Evolutionary conservation across 2,888 invertebrate species (phyloP).

Genomic region (Eupithecia exiguata): DNA sequence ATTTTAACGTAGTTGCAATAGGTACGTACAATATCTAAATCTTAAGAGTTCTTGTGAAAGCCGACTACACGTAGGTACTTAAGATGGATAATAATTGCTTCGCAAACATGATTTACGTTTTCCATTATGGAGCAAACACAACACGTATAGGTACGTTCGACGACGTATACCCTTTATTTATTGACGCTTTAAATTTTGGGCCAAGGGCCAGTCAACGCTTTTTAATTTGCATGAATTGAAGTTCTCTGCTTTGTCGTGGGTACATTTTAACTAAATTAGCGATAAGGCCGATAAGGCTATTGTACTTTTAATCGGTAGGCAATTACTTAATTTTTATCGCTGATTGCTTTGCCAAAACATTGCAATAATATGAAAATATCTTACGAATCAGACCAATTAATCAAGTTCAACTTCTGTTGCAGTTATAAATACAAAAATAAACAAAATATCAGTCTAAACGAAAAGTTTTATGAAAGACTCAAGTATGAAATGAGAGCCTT

Average conservation of each 20-base stretch:
- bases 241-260: background rate
- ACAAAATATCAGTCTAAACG: background rate
- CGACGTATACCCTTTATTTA: constrained; percentile 55
- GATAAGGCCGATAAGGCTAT: too few relatives aligned
- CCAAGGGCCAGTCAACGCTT: background rate
- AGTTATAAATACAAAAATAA: background rate
- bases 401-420: background rate
- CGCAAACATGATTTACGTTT: constrained; percentile 68
- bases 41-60: constrained; percentile 5
- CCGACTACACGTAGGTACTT: constrained; percentile 40
- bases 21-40: background rate
- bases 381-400: background rate
- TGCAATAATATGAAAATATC: background rate
- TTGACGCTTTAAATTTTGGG: constrained; percentile 34
- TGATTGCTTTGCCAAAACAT: background rate
- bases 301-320: background rate
- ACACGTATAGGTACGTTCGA: constrained; percentile 56
- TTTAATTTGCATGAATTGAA: background rate
- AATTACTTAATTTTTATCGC: background rate
- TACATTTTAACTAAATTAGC: background rate
- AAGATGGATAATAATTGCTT: constrained; percentile 59
- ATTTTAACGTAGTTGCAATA: background rate
- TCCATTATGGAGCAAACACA: constrained; percentile 63
- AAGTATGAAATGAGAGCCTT: constrained; percentile 41
- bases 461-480: constrained; percentile 26